Conservation (phyloP, 1,140 invertebrate genomes). For the Palaemon carinicauda region DNA sequence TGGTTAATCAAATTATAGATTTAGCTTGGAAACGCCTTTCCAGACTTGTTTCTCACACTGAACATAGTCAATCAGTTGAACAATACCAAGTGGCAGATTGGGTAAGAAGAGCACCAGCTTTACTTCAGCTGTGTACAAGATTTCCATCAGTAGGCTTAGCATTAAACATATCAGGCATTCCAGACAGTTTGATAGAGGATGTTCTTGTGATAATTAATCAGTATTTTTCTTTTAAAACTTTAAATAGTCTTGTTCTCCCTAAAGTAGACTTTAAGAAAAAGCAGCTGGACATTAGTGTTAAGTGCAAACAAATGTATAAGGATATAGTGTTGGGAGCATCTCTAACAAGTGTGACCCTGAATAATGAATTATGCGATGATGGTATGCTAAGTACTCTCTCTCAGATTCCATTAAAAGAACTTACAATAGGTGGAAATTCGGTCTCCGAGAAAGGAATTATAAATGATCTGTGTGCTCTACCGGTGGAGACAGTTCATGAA, state of each 20-base stretch:
- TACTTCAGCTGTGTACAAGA: no score
- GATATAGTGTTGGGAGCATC: not conserved
- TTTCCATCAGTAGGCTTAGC: no score
- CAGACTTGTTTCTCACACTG: no score
- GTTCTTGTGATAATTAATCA: no score
- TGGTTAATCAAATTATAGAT: no score
- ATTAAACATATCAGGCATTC: no score
- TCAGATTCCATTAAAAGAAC: constrained; percentile 18
- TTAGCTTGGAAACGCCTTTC: no score
- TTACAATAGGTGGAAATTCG: constrained; percentile 5
- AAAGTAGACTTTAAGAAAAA: not conserved
- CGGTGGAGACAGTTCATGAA: not conserved
- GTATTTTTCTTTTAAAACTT: no score
- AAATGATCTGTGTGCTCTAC: constrained; percentile 7
- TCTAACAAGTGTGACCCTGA: not conserved
- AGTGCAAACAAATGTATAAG: not conserved
- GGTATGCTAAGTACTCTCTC: not conserved
- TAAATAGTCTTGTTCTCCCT: not conserved
- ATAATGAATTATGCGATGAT: not conserved
- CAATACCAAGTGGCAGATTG: no score
- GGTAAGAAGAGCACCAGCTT: no score
- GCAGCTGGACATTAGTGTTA: not conserved
- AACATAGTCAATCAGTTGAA: no score
- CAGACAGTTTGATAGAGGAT: no score
- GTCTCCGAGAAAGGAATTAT: constrained; percentile 9